phyloP scores from a whole-genome alignment of 1,140 invertebrate species.

The Aradophagus sp. region DNA sequence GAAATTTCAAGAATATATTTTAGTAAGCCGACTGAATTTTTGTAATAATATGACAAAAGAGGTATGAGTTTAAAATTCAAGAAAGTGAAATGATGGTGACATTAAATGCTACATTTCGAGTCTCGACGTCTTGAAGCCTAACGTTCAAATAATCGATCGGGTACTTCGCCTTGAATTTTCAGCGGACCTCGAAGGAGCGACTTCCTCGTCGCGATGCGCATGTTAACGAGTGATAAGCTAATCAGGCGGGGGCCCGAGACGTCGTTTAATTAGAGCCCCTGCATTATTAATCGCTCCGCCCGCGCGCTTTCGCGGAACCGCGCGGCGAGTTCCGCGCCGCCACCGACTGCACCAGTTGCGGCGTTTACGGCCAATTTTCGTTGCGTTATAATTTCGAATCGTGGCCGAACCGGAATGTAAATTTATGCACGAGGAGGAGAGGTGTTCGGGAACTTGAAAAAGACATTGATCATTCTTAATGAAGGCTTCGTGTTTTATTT shows the following conservation, averaged over 20 bases:
- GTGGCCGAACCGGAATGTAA: constrained; percentile 35
- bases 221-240: constrained; percentile 42
- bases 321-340: constrained; percentile 14
- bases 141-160: too few species aligned
- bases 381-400: constrained; percentile 22
- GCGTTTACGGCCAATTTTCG: constrained; percentile 8
- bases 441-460: constrained; percentile 33
- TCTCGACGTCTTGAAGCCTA: too few species aligned
- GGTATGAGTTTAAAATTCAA: too few species aligned
- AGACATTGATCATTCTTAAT: constrained; percentile 50
- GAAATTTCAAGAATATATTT: too few species aligned
- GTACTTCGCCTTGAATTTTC: constrained; percentile 13
- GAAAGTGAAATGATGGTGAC: too few species aligned
- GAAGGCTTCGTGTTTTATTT: constrained; percentile 41
- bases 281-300: constrained; percentile 35
- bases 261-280: constrained; percentile 41
- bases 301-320: constrained; percentile 8
- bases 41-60: too few species aligned
- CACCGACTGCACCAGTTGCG: constrained; percentile 1
- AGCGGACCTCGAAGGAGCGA: constrained; percentile 7
- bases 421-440: too few species aligned
- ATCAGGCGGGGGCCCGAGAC: constrained; percentile 30
- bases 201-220: constrained; percentile 26
- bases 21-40: too few species aligned
- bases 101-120: too few species aligned